Conservation (phyloP, 2,113 vertebrate species). For the Pampusana beccarii region DNA sequence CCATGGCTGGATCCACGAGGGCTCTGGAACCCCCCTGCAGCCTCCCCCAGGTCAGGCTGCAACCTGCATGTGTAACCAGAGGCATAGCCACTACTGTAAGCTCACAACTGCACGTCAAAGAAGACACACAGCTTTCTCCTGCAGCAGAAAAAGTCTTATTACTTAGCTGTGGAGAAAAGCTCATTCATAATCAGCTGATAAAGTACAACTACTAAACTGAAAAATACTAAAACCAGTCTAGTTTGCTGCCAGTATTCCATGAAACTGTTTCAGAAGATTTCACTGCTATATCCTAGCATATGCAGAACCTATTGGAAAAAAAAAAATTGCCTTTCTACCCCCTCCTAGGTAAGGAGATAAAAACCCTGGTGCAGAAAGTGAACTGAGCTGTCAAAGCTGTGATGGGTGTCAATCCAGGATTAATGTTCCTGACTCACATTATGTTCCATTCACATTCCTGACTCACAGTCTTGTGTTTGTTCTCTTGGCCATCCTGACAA, state of each 20-base stretch:
- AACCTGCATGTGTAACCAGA: not conserved
- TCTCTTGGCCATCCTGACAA: not conserved
- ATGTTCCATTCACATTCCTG: not conserved
- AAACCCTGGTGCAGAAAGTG: not conserved
- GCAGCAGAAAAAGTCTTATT: not conserved
- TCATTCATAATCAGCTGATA: not conserved
- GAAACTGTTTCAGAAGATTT: not conserved
- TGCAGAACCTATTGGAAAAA: not conserved
- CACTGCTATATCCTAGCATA: not conserved
- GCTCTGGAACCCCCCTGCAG: not conserved
- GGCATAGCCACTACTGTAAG: not conserved
- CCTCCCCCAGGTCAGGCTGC: not conserved
- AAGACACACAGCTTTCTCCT: not conserved
- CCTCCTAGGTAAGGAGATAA: not conserved
- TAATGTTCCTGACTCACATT: not conserved
- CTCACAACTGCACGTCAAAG: not conserved
- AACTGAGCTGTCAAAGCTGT: not conserved
- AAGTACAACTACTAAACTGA: not conserved
- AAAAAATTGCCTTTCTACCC: not conserved
- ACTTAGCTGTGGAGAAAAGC: not conserved
- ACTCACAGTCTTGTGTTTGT: not conserved
- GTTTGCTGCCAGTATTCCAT: not conserved
- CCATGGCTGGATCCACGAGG: fast-evolving
- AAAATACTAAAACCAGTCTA: not conserved
- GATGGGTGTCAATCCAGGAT: not conserved